Evolutionary conservation across 2,888 invertebrate species (phyloP), one percentile per base, ranked within the genome.

Genomic region (Trichopria drosophilae): DNA sequence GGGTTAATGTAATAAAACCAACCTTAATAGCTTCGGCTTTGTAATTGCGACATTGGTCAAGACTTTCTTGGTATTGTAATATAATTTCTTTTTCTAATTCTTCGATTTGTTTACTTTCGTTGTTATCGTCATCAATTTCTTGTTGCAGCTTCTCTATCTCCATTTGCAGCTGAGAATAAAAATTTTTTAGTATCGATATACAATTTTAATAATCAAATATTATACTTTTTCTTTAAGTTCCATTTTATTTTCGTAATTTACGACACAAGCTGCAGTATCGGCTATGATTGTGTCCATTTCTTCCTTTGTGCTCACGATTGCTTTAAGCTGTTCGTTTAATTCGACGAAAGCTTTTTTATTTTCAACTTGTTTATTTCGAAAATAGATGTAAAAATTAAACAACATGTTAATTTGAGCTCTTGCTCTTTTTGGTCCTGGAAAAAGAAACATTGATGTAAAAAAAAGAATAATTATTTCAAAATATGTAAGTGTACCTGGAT

Each of bases 391-490:
- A 47, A 64, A 66, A 39, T 66, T 66, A 0, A 56, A 47, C 3
- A 66, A 35, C 1, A 64, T 56, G 41, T 61, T 59, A 3, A 62
- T 58, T 13, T 57, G 44, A 48, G 47, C 60, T 4, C 63, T 56
- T 12, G 61, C 56, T 49, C 61, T 64, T 47, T 62, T 64, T 2
- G 70, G 68, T 13, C 57, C 55, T 52, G 10, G 31, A 10, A n/a
- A 24, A 24, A 24, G 24, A n/a, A n/a, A 24, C 10, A 9, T 24
- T 24, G 10, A 24, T 24, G 24, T 13, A 34, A 32, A n/a, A 42
- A 2, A 36, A 10, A n/a, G 13, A 22, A 35, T 41, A 31, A 26
- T 44, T 6, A 12, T 16, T 16, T 32, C 15, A 1, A 15, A 32
- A 16, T 16, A 6, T 10, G 3, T 6, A 23, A 16, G 19, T 7